Evolutionary conservation across 2,888 invertebrate species (phyloP), one percentile per base, ranked within the genome.

Genomic region (Ophion ellenae): DNA sequence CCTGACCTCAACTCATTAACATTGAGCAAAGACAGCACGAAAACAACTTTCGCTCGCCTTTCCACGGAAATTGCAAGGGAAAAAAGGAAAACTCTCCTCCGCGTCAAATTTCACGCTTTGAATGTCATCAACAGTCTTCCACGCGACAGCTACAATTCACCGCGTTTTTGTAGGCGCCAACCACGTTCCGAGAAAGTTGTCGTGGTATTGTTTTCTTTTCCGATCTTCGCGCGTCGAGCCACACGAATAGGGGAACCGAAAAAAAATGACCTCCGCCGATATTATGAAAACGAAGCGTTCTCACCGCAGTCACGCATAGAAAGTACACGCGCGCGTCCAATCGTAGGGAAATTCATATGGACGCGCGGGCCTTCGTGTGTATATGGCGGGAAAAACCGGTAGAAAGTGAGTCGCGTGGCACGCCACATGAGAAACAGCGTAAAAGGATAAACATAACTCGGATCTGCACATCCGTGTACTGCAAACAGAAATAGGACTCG

Each of bases 401-500:
- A 86, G 86, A 86, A 86, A 86, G 86, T 86, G 83, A 83, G 81
- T 83, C 78, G 78, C 83, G 83, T 78, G 66, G 77, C 61, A 82
- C 73, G 63, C 82, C 73, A 83, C 81, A 77, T 69, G 81, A 77
- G 83, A 86, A 81, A 83, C 47, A 57, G 57, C 66, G 20, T 70
- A 75, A 75, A 75, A 71, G 71, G 70, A 77, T 40, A 32, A 84
- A 71, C 64, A 47, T n/a, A 76, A 71, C 75, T 75, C 61, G 79
- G 82, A 76, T 79, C 36, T 80, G 80, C 80, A 71, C 76, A 80
- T 83, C 79, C 76, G 79, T 63, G 76, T 57, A 71, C 4, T 14
- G 47, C 24, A 36, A 64, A 67, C 82, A 59, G 70, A 71, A 75
- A 82, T 71, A 61, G 70, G 59, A 85, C 53, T 53, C 2, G 53